Evolutionary conservation across 2,888 invertebrate species (phyloP).

Genomic region (Spatulosminthurus flaviceps): DNA sequence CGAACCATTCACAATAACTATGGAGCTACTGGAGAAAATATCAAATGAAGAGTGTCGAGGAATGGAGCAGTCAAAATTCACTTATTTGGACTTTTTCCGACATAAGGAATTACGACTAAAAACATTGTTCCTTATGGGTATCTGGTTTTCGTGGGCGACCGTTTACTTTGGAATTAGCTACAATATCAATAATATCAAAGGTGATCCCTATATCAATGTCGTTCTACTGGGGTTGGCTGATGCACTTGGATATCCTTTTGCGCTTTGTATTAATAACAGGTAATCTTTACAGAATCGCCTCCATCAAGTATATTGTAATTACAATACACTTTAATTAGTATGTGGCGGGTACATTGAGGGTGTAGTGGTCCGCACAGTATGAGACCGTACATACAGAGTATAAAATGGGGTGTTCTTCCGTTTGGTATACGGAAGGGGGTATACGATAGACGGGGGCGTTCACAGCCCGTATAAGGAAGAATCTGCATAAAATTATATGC

Average conservation of each 20-base stretch:
- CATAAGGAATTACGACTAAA: conserved; percentile 45
- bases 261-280: conserved; percentile 54
- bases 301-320: too few species aligned
- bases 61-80: conserved; percentile 29
- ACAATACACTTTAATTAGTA: too few species aligned
- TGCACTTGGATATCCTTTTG: conserved; percentile 52
- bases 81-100: conserved; percentile 52
- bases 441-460: too few species aligned
- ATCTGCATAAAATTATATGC: too few species aligned
- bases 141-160: conserved; percentile 55
- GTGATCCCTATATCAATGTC: conserved; percentile 53
- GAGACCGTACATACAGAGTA: too few species aligned
- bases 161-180: conserved; percentile 58
- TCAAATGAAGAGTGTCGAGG: conserved; percentile 34
- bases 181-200: conserved; percentile 56
- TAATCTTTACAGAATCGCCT: too few species aligned
- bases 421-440: too few species aligned
- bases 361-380: too few species aligned
- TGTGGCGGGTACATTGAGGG: too few species aligned
- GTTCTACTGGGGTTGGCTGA: conserved; percentile 52
- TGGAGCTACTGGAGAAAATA: conserved; percentile 42
- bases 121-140: conserved; percentile 53
- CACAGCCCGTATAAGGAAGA: too few species aligned
- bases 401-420: too few species aligned
- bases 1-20: neutral